Conservation (phyloP, 1,140 invertebrate species). For the Bombus fervidus region DNA sequence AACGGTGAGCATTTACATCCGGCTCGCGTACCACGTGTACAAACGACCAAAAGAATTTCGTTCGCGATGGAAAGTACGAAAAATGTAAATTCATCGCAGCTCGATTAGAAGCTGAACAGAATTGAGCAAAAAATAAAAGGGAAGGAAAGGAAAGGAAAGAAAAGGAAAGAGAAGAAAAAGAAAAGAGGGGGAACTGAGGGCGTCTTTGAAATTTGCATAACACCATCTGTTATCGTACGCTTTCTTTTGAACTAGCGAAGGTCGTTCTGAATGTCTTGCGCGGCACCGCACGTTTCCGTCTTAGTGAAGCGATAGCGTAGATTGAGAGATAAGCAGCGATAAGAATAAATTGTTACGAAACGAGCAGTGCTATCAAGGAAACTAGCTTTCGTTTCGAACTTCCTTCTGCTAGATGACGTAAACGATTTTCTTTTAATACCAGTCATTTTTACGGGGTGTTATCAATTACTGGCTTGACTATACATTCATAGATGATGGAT, state of each 20-base stretch:
- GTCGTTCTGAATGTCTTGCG: conserved; percentile 12
- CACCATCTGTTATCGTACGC: conserved; percentile 22
- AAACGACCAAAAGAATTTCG: conserved; percentile 32
- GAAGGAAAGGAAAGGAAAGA: background rate
- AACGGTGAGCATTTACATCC: conserved; percentile 27
- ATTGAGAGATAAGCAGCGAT: conserved; percentile 23
- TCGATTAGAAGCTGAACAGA: conserved; percentile 40
- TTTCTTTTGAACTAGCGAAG: background rate
- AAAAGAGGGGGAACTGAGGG: background rate
- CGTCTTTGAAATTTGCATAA: conserved; percentile 43
- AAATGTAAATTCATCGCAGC: conserved; percentile 46
- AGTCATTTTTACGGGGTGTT: background rate
- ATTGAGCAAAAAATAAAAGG: background rate
- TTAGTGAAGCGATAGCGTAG: conserved; percentile 9
- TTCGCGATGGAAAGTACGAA: conserved; percentile 34
- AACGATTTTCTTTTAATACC: background rate
- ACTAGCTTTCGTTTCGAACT: background rate
- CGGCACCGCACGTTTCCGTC: conserved; percentile 18
- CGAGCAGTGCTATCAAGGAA: background rate
- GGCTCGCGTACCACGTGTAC: conserved; percentile 26
- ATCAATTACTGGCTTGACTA: background rate
- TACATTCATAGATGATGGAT: background rate
- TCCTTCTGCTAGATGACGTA: background rate
- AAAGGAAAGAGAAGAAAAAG: background rate
- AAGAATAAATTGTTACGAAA: conserved; percentile 21